Evolutionary conservation across 2,113 vertebrate species (phyloP), one percentile per base, ranked within the genome.

Genomic region (Chlorocebus sabaeus): DNA sequence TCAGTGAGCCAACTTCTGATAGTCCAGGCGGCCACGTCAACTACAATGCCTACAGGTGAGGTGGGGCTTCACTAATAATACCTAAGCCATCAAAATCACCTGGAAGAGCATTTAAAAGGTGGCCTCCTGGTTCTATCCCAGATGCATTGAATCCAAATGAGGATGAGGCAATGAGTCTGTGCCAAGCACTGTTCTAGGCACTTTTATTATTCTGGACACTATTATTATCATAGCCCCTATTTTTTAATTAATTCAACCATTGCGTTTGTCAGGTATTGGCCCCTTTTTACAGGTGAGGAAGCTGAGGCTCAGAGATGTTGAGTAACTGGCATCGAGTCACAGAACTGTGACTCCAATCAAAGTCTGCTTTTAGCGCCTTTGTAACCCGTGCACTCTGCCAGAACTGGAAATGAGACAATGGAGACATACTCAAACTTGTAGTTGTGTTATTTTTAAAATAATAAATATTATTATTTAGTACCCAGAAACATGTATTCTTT

Each of bases 381-480:
- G 22, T 79, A n/a, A 72, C 20, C 6, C 20, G 4, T 45, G 30
- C 1, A 6, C 3, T 43, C 43, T 18, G 48, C 43, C 40, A 88
- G 48, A 43, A 3, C 86, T 45, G 48, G 70, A 85, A 48, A 23
- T 52, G 14, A 88, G 59, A 12, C 17, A 96, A 57, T 35, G 38
- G 67, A 93, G 43, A 68, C 8, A 76, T 2, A 32, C 27, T 88
- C 61, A 80, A 72, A 81, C 16, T 38, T 48, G 6, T 73, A 92
- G 8, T 67, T 85, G 57, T 92, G 76, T 43, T 86, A 43, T 95
- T 92, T 86, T 76, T 48, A 9, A 76, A 45, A 48, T 32, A 48
- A 48, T 32, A 78, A 32, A 17, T 78, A 48, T 48, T 30, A 48
- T 78, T 83, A 89, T 45, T 45, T 87, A 80, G 22, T 22, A 89